These are phyloP conservation scores for Scaptomyza parva DNA, from an alignment of 2,888 invertebrate genomes.

Conservation along the genomic window DNA sequence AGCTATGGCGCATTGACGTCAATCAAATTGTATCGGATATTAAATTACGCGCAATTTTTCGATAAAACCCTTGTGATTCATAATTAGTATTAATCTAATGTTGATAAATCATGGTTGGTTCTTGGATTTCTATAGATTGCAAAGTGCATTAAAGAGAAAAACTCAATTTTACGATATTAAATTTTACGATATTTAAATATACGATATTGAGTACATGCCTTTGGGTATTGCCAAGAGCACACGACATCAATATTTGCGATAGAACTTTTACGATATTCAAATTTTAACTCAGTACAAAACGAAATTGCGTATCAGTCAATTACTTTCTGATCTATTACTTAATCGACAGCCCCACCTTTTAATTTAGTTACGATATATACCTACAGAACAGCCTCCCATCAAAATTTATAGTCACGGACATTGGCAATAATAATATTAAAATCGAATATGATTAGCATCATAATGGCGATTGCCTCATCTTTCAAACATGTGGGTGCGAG, in stretches of 20 bases:
- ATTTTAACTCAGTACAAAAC: background rate
- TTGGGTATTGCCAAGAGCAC: too few relatives aligned
- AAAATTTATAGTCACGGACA: slow-evolving; percentile 53
- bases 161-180: background rate
- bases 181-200: slow-evolving; percentile 20
- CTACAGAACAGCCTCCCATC: slow-evolving; percentile 6
- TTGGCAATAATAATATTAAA: slow-evolving; percentile 41
- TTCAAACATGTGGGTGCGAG: slow-evolving; percentile 32
- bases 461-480: slow-evolving; percentile 51
- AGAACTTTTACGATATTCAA: background rate
- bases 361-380: background rate
- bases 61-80: slow-evolving; percentile 3
- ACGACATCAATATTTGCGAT: background rate
- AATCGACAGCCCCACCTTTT: slow-evolving; percentile 1
- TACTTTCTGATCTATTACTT: background rate
- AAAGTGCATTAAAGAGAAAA: too few relatives aligned
- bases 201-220: too few relatives aligned
- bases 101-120: background rate
- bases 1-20: slow-evolving; percentile 31
- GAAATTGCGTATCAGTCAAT: background rate
- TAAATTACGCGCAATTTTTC: slow-evolving; percentile 38
- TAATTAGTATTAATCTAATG: background rate
- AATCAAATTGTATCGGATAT: slow-evolving; percentile 22
- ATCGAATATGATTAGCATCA: slow-evolving; percentile 43
- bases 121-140: background rate